Evolutionary conservation across 2,888 invertebrate species (phyloP), one percentile per base, ranked within the genome.

Genomic region (Marronus borbonicus): DNA sequence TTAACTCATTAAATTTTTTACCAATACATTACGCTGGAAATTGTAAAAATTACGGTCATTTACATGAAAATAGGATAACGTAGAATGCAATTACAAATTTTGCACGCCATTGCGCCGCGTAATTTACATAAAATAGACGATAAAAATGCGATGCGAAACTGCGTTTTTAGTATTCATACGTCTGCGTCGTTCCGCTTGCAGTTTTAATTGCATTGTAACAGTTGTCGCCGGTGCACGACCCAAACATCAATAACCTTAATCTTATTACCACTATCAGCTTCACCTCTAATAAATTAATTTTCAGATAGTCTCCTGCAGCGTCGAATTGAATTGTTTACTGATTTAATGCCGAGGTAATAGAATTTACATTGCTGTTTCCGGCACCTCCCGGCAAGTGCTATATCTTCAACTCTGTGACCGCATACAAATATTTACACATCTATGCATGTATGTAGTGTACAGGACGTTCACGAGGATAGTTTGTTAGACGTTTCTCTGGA

Each of bases 191-290:
- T 12, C 76, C 52, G 49, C 65, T 66, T 52, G 76, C 52, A 52
- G 20, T 76, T 66, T 76, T 76, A 76, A 66, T 65, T 76, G 76
- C 72, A 72, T 72, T 65, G 76, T 66, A 76, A 76, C 76, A 76
- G 76, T 66, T 76, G 76, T 52, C 76, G 58, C 65, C 76, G 24
- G 31, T 52, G 70, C 76, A 79, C 78, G 76, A 79, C 69, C 70
- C 52, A 55, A 65, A 64, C 78, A 79, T 79, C 76, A 70, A 79
- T 79, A 76, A 79, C 76, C 76, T 39, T 79, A 79, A 79, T 79
- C 78, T 79, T 70, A 79, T 79, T 79, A 79, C 70, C 66, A 78
- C 78, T 75, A 78, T 78, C 78, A 74, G 78, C 65, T 78, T 65
- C 55, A 52, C 64, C 65, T 58, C 76, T 79, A 79, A 79, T 76